phyloP scores from a whole-genome alignment of 1,140 invertebrate genomes.

The Drosophila mojavensis region DNA sequence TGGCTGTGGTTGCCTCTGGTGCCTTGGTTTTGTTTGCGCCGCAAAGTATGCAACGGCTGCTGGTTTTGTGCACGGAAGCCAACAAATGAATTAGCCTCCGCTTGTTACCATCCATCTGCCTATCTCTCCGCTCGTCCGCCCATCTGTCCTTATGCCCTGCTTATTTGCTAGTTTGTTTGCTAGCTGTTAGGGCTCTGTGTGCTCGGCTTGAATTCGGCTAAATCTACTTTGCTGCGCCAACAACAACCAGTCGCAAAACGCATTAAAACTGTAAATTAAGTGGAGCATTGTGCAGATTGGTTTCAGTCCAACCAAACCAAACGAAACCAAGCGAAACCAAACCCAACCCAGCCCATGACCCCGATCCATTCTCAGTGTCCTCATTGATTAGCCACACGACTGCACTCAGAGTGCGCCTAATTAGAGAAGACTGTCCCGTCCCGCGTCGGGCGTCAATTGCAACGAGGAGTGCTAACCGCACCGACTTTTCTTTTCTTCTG shows the following conservation, averaged over 20 bases:
- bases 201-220: constrained; percentile 14
- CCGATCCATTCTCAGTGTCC: constrained; percentile 6
- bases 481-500: constrained; percentile 19
- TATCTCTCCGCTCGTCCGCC: constrained; percentile 18
- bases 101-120: constrained; percentile 26
- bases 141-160: constrained; percentile 21
- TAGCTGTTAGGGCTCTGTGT: constrained; percentile 21
- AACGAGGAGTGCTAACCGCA: constrained; percentile 32
- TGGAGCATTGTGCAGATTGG: constrained; percentile 61
- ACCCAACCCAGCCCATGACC: background rate
- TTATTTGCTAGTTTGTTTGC: constrained; percentile 33
- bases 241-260: constrained; percentile 65
- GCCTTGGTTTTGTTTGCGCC: constrained; percentile 54
- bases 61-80: constrained; percentile 55
- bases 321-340: too few species aligned
- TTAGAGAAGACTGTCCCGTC: constrained; percentile 52
- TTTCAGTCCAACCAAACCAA: background rate
- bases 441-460: constrained; percentile 22
- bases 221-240: constrained; percentile 33
- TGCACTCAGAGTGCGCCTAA: constrained; percentile 60
- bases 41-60: constrained; percentile 54
- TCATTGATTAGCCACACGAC: constrained; percentile 53
- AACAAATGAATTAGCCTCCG: constrained; percentile 54
- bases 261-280: constrained; percentile 81
- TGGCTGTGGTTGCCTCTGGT: constrained; percentile 25